Conservation (phyloP, 2,888 invertebrate species). For the Heteropelma amictum region DNA sequence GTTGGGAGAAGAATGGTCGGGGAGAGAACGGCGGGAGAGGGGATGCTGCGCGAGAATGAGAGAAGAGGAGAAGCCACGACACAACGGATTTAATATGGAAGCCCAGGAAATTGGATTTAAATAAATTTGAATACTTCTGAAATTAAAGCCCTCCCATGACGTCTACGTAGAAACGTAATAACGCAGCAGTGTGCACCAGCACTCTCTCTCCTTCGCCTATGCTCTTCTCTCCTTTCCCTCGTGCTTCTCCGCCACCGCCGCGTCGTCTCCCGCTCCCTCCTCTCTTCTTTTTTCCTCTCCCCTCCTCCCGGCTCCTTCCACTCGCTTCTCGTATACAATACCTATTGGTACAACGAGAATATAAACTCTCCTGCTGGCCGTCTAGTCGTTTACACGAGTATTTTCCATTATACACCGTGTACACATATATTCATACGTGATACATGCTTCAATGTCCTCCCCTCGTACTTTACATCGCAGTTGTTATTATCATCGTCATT, state of each 20-base stretch:
- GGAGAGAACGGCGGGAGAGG: conserved; percentile 49
- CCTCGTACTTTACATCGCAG: not conserved
- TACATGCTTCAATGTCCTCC: conserved; percentile 7
- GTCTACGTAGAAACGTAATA: conserved; percentile 75
- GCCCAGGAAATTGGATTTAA: conserved; percentile 74
- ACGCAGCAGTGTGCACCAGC: conserved; percentile 64
- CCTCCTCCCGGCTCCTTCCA: conserved; percentile 33
- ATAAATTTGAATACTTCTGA: conserved; percentile 76
- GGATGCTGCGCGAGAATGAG: conserved; percentile 42
- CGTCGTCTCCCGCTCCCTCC: conserved; percentile 34
- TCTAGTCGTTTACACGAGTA: conserved; percentile 31
- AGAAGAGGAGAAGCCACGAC: conserved; percentile 66
- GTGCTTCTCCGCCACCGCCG: not conserved
- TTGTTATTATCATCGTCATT: not conserved
- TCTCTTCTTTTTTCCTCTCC: conserved; percentile 36
- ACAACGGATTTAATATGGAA: conserved; percentile 73
- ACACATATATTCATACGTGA: conserved; percentile 10
- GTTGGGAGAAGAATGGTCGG: conserved; percentile 48
- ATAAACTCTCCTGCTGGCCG: conserved; percentile 41
- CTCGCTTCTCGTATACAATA: conserved; percentile 53
- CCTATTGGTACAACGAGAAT: conserved; percentile 54
- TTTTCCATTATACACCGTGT: not conserved
- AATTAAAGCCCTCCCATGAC: conserved; percentile 75
- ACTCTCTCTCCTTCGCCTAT: conserved; percentile 12
- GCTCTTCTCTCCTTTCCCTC: conserved; percentile 51